Conservation (phyloP, 2,888 invertebrate species). For the Limnephilus lunatus region DNA sequence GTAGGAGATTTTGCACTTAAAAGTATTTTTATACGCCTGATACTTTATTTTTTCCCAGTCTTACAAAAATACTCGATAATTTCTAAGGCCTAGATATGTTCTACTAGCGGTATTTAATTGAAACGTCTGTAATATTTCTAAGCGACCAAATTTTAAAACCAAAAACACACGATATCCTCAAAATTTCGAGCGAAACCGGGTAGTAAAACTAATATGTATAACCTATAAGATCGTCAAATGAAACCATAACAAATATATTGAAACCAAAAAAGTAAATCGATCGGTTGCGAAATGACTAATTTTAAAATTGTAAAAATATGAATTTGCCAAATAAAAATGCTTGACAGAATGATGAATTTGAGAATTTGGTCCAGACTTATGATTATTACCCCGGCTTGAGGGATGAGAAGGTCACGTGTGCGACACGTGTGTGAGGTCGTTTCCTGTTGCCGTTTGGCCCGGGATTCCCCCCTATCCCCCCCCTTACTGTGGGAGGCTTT, state of each 20-base stretch:
- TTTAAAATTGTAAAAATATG: not conserved
- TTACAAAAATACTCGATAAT: too few relatives aligned
- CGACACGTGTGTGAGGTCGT: constrained; percentile 18
- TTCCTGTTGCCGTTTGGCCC: constrained; percentile 32
- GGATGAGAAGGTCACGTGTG: constrained; percentile 23
- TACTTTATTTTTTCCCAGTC: too few relatives aligned
- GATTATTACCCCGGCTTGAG: not conserved
- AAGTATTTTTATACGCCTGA: too few relatives aligned
- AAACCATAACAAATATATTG: not conserved
- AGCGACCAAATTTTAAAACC: too few relatives aligned
- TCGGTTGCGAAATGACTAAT: not conserved
- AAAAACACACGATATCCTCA: too few relatives aligned
- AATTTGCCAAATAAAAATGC: not conserved
- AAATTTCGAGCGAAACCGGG: too few relatives aligned
- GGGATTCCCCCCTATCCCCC: not conserved
- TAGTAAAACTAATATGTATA: too few relatives aligned
- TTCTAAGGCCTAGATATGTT: too few relatives aligned
- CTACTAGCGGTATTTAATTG: too few relatives aligned
- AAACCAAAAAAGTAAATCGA: not conserved
- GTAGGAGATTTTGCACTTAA: too few relatives aligned
- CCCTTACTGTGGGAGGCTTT: not conserved
- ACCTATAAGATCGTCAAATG: too few relatives aligned
- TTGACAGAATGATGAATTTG: not conserved
- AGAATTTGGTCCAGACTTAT: not conserved
- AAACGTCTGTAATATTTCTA: too few relatives aligned